Evolutionary conservation across 2,888 invertebrate species (phyloP).

Genomic region (Trypoxylon attenuatum): DNA sequence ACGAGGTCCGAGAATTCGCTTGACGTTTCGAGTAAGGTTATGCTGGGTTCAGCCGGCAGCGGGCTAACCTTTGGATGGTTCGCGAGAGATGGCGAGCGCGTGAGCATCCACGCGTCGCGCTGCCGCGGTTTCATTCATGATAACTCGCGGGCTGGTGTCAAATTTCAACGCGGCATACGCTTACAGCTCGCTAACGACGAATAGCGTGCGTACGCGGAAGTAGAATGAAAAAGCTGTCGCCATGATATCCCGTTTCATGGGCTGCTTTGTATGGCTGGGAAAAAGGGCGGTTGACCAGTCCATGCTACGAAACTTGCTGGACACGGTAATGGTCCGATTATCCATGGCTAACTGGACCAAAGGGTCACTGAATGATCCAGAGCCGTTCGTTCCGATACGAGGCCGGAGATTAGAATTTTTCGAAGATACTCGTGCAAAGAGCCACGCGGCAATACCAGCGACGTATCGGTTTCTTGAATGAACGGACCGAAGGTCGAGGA

Average conservation of each 20-base stretch:
- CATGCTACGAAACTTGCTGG: neutral
- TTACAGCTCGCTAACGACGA: conserved; percentile 33
- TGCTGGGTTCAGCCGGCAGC: neutral
- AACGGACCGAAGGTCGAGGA: too few relatives aligned
- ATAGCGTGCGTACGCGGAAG: conserved; percentile 27
- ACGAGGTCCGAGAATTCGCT: too few relatives aligned
- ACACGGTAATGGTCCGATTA: neutral
- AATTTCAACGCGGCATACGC: conserved; percentile 47
- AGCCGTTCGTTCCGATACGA: too few relatives aligned
- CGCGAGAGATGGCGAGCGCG: conserved; percentile 52
- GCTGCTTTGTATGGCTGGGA: conserved; percentile 1
- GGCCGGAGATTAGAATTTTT: too few relatives aligned
- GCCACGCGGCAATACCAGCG: too few relatives aligned
- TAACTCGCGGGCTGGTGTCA: conserved; percentile 47
- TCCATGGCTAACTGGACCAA: conserved; percentile 12
- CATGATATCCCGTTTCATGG: conserved; percentile 14
- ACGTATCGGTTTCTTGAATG: too few relatives aligned
- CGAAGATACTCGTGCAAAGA: too few relatives aligned
- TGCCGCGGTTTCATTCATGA: conserved; percentile 53
- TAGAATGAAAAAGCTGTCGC: conserved; percentile 14
- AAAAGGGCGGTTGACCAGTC: neutral
- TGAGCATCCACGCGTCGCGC: neutral
- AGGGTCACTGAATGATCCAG: conserved; percentile 11
- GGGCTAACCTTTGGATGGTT: conserved; percentile 11
- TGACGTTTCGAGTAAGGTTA: conserved; percentile 35